These are phyloP conservation scores for Eristalinus aeneus DNA, from an alignment of 2,888 invertebrate species.

Conservation along the genomic window DNA sequence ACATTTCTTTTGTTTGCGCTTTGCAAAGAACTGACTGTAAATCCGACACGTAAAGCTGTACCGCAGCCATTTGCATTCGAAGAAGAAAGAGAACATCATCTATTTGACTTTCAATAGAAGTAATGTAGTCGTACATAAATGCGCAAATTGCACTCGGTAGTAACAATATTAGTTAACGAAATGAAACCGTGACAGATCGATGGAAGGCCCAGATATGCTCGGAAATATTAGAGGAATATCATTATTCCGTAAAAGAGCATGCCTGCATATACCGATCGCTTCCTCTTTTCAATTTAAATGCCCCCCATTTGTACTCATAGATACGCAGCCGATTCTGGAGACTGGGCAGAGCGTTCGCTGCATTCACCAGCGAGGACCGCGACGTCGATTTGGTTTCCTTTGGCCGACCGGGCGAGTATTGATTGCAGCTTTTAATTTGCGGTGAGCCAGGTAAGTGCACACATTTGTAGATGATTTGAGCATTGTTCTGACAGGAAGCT, in stretches of 20 bases:
- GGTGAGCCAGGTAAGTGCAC: neutral
- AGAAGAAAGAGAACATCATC: neutral
- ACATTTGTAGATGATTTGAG: slow-evolving; percentile 21
- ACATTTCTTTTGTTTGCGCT: too few relatives aligned
- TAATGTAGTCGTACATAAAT: slow-evolving; percentile 60
- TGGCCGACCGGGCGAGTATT: slow-evolving; percentile 46
- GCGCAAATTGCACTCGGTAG: slow-evolving; percentile 56
- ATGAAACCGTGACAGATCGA: slow-evolving; percentile 67
- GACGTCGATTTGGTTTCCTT: slow-evolving; percentile 41
- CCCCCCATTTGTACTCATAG: slow-evolving; percentile 58
- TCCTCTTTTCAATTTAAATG: slow-evolving; percentile 69
- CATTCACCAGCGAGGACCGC: neutral
- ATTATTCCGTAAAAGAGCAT: slow-evolving; percentile 70
- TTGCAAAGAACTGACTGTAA: too few relatives aligned
- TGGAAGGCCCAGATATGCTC: slow-evolving; percentile 67
- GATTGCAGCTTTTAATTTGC: slow-evolving; percentile 68
- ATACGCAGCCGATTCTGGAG: slow-evolving; percentile 9
- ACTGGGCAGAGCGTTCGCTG: neutral
- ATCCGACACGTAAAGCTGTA: slow-evolving; percentile 20
- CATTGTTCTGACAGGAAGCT: slow-evolving; percentile 51
- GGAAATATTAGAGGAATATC: slow-evolving; percentile 72
- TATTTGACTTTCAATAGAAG: slow-evolving; percentile 36
- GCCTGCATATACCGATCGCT: slow-evolving; percentile 46
- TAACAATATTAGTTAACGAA: slow-evolving; percentile 60
- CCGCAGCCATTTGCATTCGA: slow-evolving; percentile 2